phyloP scores from a whole-genome alignment of 2,888 invertebrate species.

The Ptychoptera contaminata region DNA sequence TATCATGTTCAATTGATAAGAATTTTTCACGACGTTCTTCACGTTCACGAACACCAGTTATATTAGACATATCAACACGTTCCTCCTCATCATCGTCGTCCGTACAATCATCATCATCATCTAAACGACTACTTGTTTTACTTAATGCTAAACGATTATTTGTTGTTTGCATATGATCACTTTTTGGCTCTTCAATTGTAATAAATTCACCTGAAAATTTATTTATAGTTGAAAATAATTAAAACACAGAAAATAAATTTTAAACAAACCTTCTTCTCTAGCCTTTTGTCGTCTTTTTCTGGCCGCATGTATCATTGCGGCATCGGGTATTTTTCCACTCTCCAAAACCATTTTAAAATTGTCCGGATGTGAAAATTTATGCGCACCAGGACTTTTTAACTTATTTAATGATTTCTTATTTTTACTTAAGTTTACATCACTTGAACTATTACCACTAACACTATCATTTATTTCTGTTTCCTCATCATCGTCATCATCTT shows the following conservation, averaged over 20 bases:
- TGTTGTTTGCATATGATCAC: slow-evolving; percentile 19
- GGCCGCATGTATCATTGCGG: slow-evolving; percentile 94
- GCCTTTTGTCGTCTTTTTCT: slow-evolving; percentile 89
- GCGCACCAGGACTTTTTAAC: slow-evolving; percentile 15
- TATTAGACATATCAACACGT: slow-evolving; percentile 72
- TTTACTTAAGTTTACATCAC: no score
- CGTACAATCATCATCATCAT: slow-evolving; percentile 64
- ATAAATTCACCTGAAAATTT: slow-evolving; percentile 36
- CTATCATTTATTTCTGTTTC: slow-evolving; percentile 26
- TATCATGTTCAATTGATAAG: slow-evolving; percentile 49
- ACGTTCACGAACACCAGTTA: slow-evolving; percentile 59
- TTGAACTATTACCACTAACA: no score
- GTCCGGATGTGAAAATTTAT: slow-evolving; percentile 47
- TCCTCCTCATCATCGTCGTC: slow-evolving; percentile 70
- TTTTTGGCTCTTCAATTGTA: slow-evolving; percentile 34
- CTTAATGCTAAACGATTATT: slow-evolving; percentile 8
- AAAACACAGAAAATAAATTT: not conserved
- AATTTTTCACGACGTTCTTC: slow-evolving; percentile 66
- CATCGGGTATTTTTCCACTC: slow-evolving; percentile 90
- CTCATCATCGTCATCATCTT: slow-evolving; percentile 42
- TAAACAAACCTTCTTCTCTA: slow-evolving; percentile 49
- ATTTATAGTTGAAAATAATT: not conserved
- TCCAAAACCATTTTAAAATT: slow-evolving; percentile 65
- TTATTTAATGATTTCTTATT: slow-evolving; percentile 1
- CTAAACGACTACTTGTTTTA: slow-evolving; percentile 42